phyloP scores from a whole-genome alignment of 2,113 vertebrate genomes.

The Stomatorhinus ivindoensis region DNA sequence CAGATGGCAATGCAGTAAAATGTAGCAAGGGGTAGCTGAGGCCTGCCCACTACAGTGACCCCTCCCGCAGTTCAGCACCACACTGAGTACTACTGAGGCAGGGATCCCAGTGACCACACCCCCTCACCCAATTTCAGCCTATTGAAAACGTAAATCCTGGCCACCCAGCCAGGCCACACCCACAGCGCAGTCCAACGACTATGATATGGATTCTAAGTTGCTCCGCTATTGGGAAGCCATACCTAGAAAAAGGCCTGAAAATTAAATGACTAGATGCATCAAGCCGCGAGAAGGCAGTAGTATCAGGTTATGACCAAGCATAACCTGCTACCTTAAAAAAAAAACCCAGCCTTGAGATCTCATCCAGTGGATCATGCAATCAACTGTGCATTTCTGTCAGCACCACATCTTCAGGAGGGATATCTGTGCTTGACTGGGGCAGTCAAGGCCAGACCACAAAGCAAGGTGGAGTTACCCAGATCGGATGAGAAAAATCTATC shows the following conservation, averaged over 20 bases:
- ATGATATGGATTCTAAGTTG: not conserved
- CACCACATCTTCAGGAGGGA: not conserved
- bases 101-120: not conserved
- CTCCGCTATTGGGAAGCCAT: not conserved
- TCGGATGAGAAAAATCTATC: not conserved
- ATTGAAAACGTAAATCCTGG: not conserved
- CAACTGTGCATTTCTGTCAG: not conserved
- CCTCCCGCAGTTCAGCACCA: not conserved
- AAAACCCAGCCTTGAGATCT: not conserved
- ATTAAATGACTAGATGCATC: not conserved
- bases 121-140: not conserved
- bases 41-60: not conserved
- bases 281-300: not conserved
- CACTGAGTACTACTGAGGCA: not conserved
- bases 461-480: not conserved
- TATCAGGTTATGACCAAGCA: not conserved
- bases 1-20: conserved; percentile 31
- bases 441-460: not conserved
- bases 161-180: not conserved
- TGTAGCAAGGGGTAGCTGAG: conserved; percentile 23
- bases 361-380: not conserved
- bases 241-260: not conserved
- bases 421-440: not conserved
- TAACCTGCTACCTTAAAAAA: not conserved
- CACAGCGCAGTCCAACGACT: not conserved